phyloP scores from a whole-genome alignment of 2,113 vertebrate genomes.

The Dipodomys merriami region DNA sequence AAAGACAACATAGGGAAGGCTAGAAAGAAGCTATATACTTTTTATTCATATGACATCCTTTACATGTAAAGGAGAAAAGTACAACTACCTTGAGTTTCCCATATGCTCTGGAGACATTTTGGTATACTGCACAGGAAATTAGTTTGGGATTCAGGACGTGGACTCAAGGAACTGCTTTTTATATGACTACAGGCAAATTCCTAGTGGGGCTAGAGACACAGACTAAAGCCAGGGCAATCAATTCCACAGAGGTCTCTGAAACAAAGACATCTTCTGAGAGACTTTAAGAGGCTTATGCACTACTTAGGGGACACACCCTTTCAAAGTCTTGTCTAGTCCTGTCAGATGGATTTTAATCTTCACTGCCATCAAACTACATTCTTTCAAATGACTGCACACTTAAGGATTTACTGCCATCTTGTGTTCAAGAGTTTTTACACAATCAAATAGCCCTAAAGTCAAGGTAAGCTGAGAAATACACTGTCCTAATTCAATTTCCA shows the following conservation, averaged over 20 bases:
- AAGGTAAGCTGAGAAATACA: not conserved
- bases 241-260: not conserved
- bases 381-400: not conserved
- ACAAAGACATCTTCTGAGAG: not conserved
- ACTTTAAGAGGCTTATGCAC: not conserved
- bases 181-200: not conserved
- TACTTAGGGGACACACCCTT: not conserved
- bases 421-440: slow-evolving; percentile 69
- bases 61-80: not conserved
- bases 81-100: not conserved
- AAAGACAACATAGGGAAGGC: not conserved
- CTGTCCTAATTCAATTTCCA: not conserved
- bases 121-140: too few relatives aligned
- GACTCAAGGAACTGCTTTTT: too few relatives aligned
- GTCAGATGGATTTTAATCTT: not conserved
- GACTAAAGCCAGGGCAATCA: not conserved
- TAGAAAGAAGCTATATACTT: not conserved
- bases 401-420: slow-evolving; percentile 74
- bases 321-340: not conserved
- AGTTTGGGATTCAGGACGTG: not conserved
- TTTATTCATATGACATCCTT: not conserved
- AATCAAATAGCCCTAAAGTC: not conserved
- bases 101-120: not conserved
- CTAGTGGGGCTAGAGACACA: not conserved
- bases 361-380: not conserved